Base-by-base conservation (phyloP, 2,113 vertebrate species). In the Salvelinus fontinalis region DNA sequence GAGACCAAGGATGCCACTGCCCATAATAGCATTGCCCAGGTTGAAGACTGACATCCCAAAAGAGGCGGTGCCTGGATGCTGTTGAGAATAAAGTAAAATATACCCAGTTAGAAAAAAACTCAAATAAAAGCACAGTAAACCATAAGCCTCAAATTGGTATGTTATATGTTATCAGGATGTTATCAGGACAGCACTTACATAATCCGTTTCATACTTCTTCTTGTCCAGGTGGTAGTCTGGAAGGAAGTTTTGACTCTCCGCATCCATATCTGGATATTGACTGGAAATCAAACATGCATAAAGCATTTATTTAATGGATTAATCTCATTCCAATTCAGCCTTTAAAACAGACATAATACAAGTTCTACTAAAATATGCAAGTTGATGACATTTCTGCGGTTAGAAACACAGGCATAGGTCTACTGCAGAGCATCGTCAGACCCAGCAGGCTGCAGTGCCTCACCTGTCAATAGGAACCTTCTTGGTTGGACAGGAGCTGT, bases 11-110 rank as follows among this genome's bases (percentile, higher is more conserved):
- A 99, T 99, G 84, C 97, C 98, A 81, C 98, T 99, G 87, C 98
- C 98, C 95, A 99, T 98, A 93, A 99, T 99, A 91, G 96, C 97
- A 89, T 99, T 99, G 87, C 97, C 97, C 90, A 99, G 94, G 90
- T 99, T 99, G 93, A 99, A 99, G 81, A 99, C 97, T 57, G 98
- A 99, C 97, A 99, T 99, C 87, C 98, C 98, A 70, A 99, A 99
- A 73, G 98, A 97, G 68, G 97, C 96, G 27, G 93, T 97, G 79
- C 98, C 98, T 64, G 95, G 94, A 89, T 96, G 95, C 97, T 99
- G 87, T 31, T 73, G 74, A 89, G 83, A 85, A 39, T 74, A 16
- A 60, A 22, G 59, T 20, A 0, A 60, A 71, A 92, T 27, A 90
- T 34, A 60, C 2, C 22, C 29, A 69, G 20, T 20, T 4, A 67